Percentiles rank a stretch among this genome's conserved stretches.
These are phyloP conservation scores for Poeciliopsis turneri DNA, from an alignment of 2,797 vertebrate genomes.

Conservation along the genomic window DNA sequence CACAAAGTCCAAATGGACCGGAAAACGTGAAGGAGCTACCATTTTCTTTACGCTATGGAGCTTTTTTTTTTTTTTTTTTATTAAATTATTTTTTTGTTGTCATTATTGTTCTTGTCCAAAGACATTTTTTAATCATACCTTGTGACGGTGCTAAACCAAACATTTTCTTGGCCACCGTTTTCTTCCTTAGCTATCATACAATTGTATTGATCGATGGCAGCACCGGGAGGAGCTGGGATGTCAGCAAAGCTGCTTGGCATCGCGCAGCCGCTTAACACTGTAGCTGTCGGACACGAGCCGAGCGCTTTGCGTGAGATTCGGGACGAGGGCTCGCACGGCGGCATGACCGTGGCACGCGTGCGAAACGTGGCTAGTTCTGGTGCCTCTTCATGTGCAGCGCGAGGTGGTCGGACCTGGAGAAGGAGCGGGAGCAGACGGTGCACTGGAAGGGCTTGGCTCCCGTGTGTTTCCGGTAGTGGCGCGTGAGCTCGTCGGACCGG, in stretches of 20 bases:
- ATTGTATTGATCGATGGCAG: conserved; percentile 44
- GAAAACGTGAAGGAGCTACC: conserved; percentile 49
- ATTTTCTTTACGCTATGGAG: conserved; percentile 38
- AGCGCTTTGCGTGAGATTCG: conserved; percentile 32
- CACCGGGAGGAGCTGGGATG: conserved; percentile 59
- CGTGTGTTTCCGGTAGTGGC: conserved; percentile 97
- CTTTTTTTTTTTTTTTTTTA: conserved; percentile 31
- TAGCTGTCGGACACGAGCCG: conserved; percentile 25
- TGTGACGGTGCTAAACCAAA: conserved; percentile 48
- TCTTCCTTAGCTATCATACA: conserved; percentile 39
- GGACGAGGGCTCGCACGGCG: conserved; percentile 39
- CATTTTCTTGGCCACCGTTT: conserved; percentile 24
- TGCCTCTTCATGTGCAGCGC: conserved; percentile 98
- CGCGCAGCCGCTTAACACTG: conserved; percentile 35
- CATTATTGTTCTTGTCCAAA: conserved; percentile 28
- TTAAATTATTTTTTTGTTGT: conserved; percentile 23
- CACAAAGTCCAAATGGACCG: conserved; percentile 56
- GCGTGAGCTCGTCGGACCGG: conserved; percentile 95
- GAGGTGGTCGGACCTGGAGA: conserved; percentile 97
- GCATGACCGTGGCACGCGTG: conserved; percentile 11
- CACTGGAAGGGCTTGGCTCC: conserved; percentile 99
- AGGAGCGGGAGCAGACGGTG: conserved; percentile 94
- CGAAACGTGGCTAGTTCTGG: conserved; percentile 84
- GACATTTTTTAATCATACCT: conserved; percentile 33
- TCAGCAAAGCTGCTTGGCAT: conserved; percentile 36